These are phyloP conservation scores for Gobio gobio DNA, from an alignment of 2,113 vertebrate genomes.

Conservation along the genomic window DNA sequence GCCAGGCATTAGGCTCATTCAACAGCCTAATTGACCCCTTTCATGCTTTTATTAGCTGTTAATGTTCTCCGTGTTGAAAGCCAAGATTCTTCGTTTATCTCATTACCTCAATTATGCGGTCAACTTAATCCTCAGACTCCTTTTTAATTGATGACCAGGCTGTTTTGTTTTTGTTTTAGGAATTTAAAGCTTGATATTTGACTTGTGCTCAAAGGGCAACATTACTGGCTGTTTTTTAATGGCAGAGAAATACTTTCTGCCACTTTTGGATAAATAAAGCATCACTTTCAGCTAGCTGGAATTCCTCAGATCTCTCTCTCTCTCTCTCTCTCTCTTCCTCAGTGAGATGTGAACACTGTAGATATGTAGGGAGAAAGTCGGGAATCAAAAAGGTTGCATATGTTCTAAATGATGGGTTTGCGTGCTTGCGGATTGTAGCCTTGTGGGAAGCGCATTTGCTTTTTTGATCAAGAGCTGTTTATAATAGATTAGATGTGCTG, in stretches of 20 bases:
- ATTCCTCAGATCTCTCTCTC: conserved; percentile 33
- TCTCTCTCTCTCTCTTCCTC: neutral
- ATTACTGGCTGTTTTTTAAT: conserved; percentile 2
- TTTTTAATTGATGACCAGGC: conserved; percentile 38
- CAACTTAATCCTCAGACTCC: conserved; percentile 51
- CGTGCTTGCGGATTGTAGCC: conserved; percentile 54
- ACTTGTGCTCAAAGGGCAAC: conserved; percentile 12
- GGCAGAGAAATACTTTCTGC: neutral
- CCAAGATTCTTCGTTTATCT: conserved; percentile 64
- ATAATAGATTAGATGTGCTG: conserved; percentile 67
- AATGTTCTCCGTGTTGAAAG: conserved; percentile 68
- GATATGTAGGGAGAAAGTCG: conserved; percentile 57
- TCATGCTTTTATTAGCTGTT: conserved; percentile 76
- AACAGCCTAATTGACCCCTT: conserved; percentile 68
- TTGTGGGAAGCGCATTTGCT: conserved; percentile 57
- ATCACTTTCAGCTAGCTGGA: neutral
- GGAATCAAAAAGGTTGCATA: conserved; percentile 60
- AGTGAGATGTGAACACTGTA: conserved; percentile 48
- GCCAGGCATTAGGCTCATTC: conserved; percentile 58
- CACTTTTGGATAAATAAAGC: neutral
- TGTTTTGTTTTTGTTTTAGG: conserved; percentile 9
- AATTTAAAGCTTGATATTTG: conserved; percentile 16
- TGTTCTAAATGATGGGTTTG: conserved; percentile 60
- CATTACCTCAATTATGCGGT: conserved; percentile 61
- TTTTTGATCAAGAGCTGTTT: conserved; percentile 68